Percentiles rank a stretch among this genome's conserved stretches.
These are phyloP conservation scores for Poliocrania exsul DNA, from an alignment of 2,797 vertebrate species.

Conservation along the genomic window DNA sequence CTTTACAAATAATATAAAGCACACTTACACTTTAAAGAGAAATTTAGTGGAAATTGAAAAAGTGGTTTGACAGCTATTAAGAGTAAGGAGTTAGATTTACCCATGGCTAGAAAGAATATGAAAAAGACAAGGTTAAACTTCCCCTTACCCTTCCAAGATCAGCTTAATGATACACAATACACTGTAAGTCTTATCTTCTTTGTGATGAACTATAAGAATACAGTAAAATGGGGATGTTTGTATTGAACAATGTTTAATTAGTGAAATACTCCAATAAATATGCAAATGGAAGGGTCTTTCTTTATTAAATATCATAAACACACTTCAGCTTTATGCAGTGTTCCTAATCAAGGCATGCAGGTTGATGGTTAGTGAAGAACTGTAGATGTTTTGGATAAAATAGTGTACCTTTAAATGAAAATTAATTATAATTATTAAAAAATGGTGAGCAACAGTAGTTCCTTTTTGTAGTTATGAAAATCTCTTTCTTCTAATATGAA, in stretches of 20 bases:
- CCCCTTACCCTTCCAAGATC: not conserved
- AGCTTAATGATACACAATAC: not conserved
- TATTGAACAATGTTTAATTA: slow-evolving; percentile 2
- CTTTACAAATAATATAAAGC: not conserved
- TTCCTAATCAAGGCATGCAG: not conserved
- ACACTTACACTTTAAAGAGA: not conserved
- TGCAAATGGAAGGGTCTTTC: not conserved
- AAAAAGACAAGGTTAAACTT: not conserved
- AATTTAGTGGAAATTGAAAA: not conserved
- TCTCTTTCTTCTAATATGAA: not conserved
- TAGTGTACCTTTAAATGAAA: not conserved
- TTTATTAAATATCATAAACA: not conserved
- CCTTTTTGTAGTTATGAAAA: not conserved
- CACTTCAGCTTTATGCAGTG: not conserved
- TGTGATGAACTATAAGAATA: not conserved
- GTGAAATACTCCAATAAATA: not conserved
- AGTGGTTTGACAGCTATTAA: not conserved
- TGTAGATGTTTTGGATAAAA: not conserved
- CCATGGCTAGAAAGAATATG: not conserved
- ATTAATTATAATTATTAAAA: not conserved
- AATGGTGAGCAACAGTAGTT: not conserved
- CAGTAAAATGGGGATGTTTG: not conserved
- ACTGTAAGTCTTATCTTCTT: not conserved
- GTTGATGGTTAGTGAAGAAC: not conserved
- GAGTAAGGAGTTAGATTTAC: not conserved